Evolutionary conservation across 2,797 vertebrate species (phyloP), one percentile per base, ranked within the genome.

Genomic region (Crypturellus tataupa): DNA sequence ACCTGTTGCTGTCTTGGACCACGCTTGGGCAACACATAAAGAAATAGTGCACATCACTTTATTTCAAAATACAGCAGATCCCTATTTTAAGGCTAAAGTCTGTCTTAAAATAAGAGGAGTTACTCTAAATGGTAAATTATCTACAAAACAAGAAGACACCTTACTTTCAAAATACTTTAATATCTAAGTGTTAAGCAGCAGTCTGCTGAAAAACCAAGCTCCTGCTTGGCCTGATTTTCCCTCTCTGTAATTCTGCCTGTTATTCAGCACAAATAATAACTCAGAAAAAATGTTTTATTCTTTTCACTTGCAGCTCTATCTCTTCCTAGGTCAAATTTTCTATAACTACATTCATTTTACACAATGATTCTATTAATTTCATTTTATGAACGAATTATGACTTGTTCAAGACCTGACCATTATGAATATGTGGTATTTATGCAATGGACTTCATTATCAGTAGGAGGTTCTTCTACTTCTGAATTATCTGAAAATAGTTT

Each of bases 311-410:
- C 56, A 87, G 18, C 59, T 78, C 65, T 83, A 70, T 20, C 29
- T 78, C 72, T 93, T 94, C 51, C 63, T 80, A 25, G 70, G 89
- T 70, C 73, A 89, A 70, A 63, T 87, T 84, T 86, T 84, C 73
- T 86, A 18, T 81, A 92, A 85, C 86, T 89, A 49, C 44, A 33
- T 84, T 88, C 31, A 77, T 91, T 92, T 67, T 84, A 63, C 40
- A 91, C 47, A 80, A 47, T 49, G 21, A 55, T 55, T 92, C 40
- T 59, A 78, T 81, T 69, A 85, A 8, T 89, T 91, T 81, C 37
- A 17, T 67, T 59, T 37, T 68, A 44, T 39, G 70, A 95, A 90
- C 16, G 1, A 53, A 53, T 60, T 86, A 68, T 73, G 80, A 84
- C 73, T 76, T 91, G 39, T 56, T 84, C 39, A 73, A 80, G 80